phyloP scores from a whole-genome alignment of 2,113 vertebrate genomes.

The Cervus canadensis region DNA sequence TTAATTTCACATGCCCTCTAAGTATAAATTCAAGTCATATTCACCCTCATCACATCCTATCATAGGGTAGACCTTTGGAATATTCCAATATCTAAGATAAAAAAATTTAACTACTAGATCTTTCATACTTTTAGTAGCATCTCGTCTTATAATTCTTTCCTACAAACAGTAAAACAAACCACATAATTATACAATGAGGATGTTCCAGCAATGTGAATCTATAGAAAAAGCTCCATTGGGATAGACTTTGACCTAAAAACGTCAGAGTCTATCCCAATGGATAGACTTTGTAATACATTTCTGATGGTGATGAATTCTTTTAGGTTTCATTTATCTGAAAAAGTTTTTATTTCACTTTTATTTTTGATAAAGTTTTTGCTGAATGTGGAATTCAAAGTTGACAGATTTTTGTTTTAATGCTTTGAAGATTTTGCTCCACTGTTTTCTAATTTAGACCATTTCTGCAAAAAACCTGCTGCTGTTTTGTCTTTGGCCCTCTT shows the following conservation, averaged over 20 bases:
- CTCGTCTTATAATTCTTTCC: constrained; percentile 79
- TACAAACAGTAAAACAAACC: constrained; percentile 82
- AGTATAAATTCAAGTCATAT: background rate
- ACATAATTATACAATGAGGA: constrained; percentile 82
- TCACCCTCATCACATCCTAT: background rate
- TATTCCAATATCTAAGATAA: background rate
- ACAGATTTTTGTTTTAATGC: background rate
- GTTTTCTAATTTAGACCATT: background rate
- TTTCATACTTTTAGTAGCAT: background rate
- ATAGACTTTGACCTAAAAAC: constrained; percentile 78
- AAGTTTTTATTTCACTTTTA: background rate
- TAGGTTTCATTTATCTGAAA: background rate
- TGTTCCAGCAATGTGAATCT: constrained; percentile 83
- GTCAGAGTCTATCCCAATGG: background rate
- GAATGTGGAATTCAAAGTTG: background rate
- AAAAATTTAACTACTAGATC: background rate
- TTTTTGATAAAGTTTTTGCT: background rate
- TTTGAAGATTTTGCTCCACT: background rate
- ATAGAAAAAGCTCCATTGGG: constrained; percentile 80
- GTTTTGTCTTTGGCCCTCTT: background rate
- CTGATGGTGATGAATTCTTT: background rate
- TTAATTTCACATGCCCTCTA: background rate
- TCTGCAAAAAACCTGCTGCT: background rate
- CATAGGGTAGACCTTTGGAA: background rate
- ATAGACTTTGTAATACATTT: background rate